These are phyloP conservation scores for Micronycteris hirsuta DNA, from an alignment of 2,113 vertebrate species.

Conservation along the genomic window DNA sequence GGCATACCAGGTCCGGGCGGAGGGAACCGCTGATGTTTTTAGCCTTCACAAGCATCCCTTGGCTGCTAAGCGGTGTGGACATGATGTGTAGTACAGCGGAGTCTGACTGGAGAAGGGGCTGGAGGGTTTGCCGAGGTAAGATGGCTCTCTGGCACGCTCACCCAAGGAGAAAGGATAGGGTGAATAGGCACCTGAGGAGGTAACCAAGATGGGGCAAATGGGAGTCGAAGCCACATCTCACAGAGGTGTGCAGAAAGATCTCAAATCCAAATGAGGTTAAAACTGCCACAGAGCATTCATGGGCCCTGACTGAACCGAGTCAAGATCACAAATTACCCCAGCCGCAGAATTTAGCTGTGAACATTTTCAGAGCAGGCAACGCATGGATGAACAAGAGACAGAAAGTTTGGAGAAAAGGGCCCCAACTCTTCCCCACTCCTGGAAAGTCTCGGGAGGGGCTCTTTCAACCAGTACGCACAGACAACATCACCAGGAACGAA, in stretches of 20 bases:
- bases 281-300: background rate
- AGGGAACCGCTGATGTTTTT: background rate
- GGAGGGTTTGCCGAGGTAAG: background rate
- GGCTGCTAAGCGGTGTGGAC: background rate
- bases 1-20: background rate
- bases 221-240: background rate
- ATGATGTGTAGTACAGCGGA: background rate
- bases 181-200: background rate
- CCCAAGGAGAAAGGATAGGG: background rate
- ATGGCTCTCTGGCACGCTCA: background rate
- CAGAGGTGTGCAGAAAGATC: background rate
- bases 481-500: background rate
- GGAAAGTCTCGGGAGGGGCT: background rate
- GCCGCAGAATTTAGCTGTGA: background rate
- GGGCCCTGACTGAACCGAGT: background rate
- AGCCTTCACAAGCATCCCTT: background rate
- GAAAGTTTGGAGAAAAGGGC: background rate
- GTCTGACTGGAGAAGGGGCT: background rate
- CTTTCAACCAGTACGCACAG: background rate
- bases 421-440: background rate
- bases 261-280: background rate
- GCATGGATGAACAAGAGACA: too few species aligned
- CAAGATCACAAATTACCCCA: background rate
- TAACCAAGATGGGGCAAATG: background rate
- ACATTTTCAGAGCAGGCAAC: background rate